phyloP scores from a whole-genome alignment of 2,888 invertebrate genomes.

The Aricia artaxerxes region DNA sequence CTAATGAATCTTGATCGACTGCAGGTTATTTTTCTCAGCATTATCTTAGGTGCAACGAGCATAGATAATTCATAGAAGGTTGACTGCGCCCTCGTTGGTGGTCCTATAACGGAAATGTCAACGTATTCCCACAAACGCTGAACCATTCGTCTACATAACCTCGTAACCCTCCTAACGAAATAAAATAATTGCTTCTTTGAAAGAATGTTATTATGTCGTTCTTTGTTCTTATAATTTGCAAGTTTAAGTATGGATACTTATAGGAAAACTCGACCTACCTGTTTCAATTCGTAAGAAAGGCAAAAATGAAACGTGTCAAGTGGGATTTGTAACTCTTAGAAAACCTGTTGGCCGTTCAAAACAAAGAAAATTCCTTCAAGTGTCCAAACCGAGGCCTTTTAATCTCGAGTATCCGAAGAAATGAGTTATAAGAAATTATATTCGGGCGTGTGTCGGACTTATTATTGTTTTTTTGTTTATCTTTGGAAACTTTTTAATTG shows the following conservation, averaged over 20 bases:
- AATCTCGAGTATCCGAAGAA: conserved; percentile 34
- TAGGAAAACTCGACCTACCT: conserved; percentile 33
- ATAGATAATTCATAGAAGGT: conserved; percentile 9
- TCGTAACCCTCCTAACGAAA: conserved; percentile 5
- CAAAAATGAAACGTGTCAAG: conserved; percentile 77
- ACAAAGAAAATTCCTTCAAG: conserved; percentile 57
- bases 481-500: conserved; percentile 32
- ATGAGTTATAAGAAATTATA: conserved; percentile 28
- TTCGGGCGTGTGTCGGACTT: conserved; percentile 26
- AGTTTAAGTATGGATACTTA: conserved; percentile 29
- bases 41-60: not conserved
- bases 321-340: conserved; percentile 68
- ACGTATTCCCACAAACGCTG: not conserved
- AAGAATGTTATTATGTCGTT: conserved; percentile 29
- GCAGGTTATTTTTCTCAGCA: conserved; percentile 2
- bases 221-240: conserved; percentile 25
- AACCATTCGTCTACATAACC: not conserved
- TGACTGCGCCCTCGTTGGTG: conserved; percentile 1
- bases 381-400: conserved; percentile 38
- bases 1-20: not conserved
- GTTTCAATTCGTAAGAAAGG: conserved; percentile 72
- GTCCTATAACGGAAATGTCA: conserved; percentile 18
- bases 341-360: conserved; percentile 68
- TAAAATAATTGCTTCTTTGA: conserved; percentile 9
- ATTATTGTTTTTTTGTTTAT: conserved; percentile 20